Base-by-base conservation (phyloP, 2,113 vertebrate genomes). In the Brienomyrus longianalis region DNA sequence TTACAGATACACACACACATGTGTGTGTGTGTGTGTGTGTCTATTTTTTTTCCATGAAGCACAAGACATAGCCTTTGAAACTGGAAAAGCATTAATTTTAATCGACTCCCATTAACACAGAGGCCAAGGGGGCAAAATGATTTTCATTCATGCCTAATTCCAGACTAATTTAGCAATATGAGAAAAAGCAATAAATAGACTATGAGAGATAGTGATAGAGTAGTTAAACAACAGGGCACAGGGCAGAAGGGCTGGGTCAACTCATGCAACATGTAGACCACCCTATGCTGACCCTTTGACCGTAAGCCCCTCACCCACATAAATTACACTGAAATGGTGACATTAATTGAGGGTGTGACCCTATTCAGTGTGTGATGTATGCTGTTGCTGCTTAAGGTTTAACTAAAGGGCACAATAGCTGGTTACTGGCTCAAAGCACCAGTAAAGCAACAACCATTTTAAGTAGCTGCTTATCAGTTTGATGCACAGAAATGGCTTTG, bases 401-500 rank as follows among this genome's bases (percentile, higher is more conserved):
- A 89, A 86, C 86, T 13, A n/a, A 87, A 89, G 86, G 89, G 86
- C 89, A 17, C n/a, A 62, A 39, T 10, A 92, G 56, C 48, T 51
- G 31, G 89, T 90, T 89, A 90, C 50, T 50, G 45, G 66, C 91
- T 87, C 19, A 23, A 13, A 45, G 4, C 35, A 80, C 92, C 92
- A 56, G 83, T 47, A 91, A 90, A 86, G 15, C 90, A 23, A 31
- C 15, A 45, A 87, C 88, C 43, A 74, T 80, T 56, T 90, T 91
- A 50, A 88, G 51, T 50, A 35, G 15, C 87, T 86, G 89, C 86
- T 89, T 89, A 89, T 10, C 86, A 39, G 13, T 59, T 84, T 52
- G 45, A 15, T 47, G 31, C 54, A 13, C 17, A 93, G 84, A 90
- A 92, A 94, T 92, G 83, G 91, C 94, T 95, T 91, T 94, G 87